These are phyloP conservation scores for Hypolimnas misippus DNA, from an alignment of 2,888 invertebrate species.

Conservation along the genomic window DNA sequence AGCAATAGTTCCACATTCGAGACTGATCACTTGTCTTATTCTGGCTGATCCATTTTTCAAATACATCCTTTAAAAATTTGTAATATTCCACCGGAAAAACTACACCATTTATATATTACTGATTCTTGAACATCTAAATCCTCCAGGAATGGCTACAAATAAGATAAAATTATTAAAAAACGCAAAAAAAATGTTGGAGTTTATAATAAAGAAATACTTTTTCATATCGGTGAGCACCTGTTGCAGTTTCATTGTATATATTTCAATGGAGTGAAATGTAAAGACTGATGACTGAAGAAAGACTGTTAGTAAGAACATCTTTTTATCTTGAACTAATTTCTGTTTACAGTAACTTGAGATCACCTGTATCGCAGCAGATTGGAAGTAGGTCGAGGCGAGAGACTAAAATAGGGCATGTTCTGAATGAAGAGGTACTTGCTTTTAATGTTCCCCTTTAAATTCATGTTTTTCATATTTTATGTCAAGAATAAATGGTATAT, in stretches of 20 bases:
- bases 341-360: slow-evolving; percentile 14
- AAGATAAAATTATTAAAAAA: too few species aligned
- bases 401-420: slow-evolving; percentile 26
- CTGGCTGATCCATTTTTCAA: too few species aligned
- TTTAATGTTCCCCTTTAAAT: slow-evolving; percentile 31
- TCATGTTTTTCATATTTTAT: slow-evolving; percentile 16
- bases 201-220: neutral
- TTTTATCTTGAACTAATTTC: slow-evolving; percentile 10
- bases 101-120: too few species aligned
- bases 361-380: slow-evolving; percentile 22
- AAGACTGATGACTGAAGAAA: neutral
- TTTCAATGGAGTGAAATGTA: neutral
- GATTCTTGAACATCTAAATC: too few species aligned
- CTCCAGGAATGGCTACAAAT: too few species aligned
- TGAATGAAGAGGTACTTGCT: slow-evolving; percentile 31
- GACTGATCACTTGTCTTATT: neutral
- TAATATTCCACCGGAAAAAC: too few species aligned
- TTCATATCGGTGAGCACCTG: neutral
- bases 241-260: neutral
- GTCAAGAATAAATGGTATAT: slow-evolving; percentile 3
- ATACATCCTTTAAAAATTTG: too few species aligned
- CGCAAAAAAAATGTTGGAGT: too few species aligned
- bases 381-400: slow-evolving; percentile 34
- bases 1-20: neutral
- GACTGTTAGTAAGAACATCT: neutral